Conservation (phyloP, 35 echinoderm and acorn worm genomes). For the Hemicentrotus pulcherrimus region DNA sequence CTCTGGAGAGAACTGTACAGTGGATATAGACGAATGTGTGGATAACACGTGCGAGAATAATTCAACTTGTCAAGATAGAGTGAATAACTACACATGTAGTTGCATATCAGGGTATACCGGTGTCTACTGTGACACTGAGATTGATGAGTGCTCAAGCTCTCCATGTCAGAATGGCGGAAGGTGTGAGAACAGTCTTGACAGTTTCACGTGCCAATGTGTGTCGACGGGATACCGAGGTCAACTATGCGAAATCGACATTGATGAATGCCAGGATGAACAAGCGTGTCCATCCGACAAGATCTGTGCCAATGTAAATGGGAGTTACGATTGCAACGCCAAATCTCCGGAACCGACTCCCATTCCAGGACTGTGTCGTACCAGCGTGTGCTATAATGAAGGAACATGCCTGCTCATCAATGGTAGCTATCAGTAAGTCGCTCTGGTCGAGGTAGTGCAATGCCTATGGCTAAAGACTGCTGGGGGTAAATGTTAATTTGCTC, state of each 20-base stretch:
- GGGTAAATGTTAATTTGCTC: no score
- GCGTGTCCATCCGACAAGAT: slow-evolving; percentile 27
- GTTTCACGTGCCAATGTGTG: slow-evolving; percentile 54
- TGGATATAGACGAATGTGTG: slow-evolving; percentile 51
- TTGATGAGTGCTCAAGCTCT: slow-evolving; percentile 43
- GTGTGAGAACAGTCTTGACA: slow-evolving; percentile 28
- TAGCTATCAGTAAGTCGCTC: background rate
- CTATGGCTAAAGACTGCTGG: background rate
- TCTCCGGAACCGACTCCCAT: background rate
- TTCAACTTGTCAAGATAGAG: slow-evolving; percentile 46
- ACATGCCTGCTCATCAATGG: background rate
- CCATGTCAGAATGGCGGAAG: slow-evolving; percentile 52
- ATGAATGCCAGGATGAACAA: slow-evolving; percentile 37
- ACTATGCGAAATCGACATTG: slow-evolving; percentile 29
- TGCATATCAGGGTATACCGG: slow-evolving; percentile 47
- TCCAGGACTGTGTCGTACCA: slow-evolving; percentile 22
- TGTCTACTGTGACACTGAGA: slow-evolving; percentile 30
- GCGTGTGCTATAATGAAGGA: slow-evolving; percentile 30
- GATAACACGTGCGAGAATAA: background rate
- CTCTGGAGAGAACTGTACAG: slow-evolving; percentile 45
- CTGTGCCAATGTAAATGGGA: slow-evolving; percentile 55
- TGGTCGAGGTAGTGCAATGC: background rate
- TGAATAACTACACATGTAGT: slow-evolving; percentile 50
- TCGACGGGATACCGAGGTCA: background rate
- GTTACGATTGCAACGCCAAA: background rate